These are phyloP conservation scores for Takifugu flavidus DNA, from an alignment of 2,113 vertebrate species.

Conservation along the genomic window DNA sequence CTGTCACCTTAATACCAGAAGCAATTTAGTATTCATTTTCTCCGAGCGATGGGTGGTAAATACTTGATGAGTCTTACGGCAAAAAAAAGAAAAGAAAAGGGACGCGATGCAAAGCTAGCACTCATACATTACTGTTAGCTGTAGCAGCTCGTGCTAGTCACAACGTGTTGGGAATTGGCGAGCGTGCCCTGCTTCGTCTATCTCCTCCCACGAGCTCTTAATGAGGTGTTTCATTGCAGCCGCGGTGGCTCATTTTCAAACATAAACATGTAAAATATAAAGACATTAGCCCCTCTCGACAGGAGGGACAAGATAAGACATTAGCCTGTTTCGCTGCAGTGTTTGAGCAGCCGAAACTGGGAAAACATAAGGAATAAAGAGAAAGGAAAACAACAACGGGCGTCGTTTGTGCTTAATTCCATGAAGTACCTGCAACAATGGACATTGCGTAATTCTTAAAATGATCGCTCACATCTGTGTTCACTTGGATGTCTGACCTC, in stretches of 20 bases:
- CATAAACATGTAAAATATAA: conserved; percentile 11
- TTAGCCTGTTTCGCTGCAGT: conserved; percentile 38
- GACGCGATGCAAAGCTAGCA: conserved; percentile 18
- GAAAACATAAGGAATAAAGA: too few species aligned
- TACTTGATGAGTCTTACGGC: conserved; percentile 40
- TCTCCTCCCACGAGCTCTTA: conserved; percentile 13
- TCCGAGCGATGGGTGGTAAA: conserved; percentile 44
- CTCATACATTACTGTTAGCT: conserved; percentile 6
- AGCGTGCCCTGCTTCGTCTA: conserved; percentile 3
- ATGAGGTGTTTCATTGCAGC: conserved; percentile 14
- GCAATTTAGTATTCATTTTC: conserved; percentile 44
- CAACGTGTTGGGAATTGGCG: conserved; percentile 16
- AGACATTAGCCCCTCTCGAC: not conserved
- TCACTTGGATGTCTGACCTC: too few species aligned
- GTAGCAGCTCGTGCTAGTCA: conserved; percentile 16
- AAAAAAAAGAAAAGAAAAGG: conserved; percentile 33
- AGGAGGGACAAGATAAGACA: conserved; percentile 19
- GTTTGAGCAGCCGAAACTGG: not conserved
- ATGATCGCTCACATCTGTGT: too few species aligned
- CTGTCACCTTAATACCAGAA: conserved; percentile 27
- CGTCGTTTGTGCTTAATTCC: too few species aligned
- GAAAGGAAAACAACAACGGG: too few species aligned
- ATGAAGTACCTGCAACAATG: too few species aligned
- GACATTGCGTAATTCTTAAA: too few species aligned
- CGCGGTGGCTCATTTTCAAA: conserved; percentile 52